Evolutionary conservation across 2,797 vertebrate genomes (phyloP).

Genomic region (Petrocephalus schoutedeni): DNA sequence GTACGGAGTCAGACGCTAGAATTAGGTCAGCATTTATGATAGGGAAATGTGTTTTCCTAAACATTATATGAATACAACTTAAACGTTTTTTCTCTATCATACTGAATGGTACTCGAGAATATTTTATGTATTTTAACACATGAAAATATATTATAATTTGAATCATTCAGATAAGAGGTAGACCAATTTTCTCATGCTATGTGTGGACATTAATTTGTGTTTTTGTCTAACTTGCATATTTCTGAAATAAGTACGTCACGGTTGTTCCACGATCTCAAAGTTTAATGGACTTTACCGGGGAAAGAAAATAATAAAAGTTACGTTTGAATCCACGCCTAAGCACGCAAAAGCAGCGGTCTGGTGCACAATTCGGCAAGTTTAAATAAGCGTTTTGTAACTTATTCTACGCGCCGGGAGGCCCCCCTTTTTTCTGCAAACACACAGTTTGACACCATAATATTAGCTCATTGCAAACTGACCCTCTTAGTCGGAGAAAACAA

Average conservation of each 20-base stretch:
- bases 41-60: background rate
- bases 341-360: constrained; percentile 12
- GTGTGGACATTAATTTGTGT: background rate
- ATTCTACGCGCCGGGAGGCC: constrained; percentile 27
- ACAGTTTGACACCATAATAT: background rate
- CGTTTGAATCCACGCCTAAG: constrained; percentile 22
- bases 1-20: background rate
- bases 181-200: background rate
- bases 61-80: background rate
- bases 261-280: background rate
- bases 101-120: background rate
- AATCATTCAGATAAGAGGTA: background rate
- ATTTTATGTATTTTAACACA: background rate
- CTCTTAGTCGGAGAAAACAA: constrained; percentile 28
- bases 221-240: background rate
- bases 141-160: background rate
- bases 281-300: background rate
- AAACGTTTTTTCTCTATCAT: background rate
- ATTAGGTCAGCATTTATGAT: no score
- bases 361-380: constrained; percentile 28
- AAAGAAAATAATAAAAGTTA: background rate
- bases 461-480: constrained; percentile 32
- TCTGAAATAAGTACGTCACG: background rate
- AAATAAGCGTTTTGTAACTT: constrained; percentile 25
- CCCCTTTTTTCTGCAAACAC: constrained; percentile 27